Conservation (phyloP, 2,797 vertebrate genomes). For the Pipistrellus kuhlii region DNA sequence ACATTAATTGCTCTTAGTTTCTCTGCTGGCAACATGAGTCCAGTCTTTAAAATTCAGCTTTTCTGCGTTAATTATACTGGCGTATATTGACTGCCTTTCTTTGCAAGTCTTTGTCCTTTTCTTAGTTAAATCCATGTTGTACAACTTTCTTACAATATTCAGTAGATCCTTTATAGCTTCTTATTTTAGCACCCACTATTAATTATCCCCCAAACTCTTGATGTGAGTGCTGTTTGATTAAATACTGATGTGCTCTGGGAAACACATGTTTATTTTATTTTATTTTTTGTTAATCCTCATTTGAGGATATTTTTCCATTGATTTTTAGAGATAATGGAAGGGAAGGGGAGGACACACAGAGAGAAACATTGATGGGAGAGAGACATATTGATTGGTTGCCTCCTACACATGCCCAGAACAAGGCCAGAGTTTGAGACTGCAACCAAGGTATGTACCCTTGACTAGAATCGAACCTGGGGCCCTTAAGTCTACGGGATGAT, state of each 20-base stretch:
- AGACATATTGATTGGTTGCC: too few species aligned
- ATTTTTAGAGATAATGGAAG: too few species aligned
- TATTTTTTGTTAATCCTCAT: too few species aligned
- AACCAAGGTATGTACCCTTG: too few species aligned
- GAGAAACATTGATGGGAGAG: too few species aligned
- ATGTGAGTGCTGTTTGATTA: neutral
- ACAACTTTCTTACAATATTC: neutral
- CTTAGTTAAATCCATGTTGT: neutral
- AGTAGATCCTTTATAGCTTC: neutral
- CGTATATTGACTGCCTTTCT: neutral
- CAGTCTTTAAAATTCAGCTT: neutral
- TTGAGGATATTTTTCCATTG: too few species aligned
- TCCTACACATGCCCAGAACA: too few species aligned
- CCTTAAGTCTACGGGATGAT: too few species aligned
- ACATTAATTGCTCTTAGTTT: neutral
- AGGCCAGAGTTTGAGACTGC: too few species aligned
- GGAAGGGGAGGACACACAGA: too few species aligned
- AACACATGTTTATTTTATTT: neutral
- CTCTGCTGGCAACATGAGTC: neutral
- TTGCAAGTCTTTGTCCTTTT: conserved; percentile 12
- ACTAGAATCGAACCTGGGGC: too few species aligned
- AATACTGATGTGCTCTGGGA: neutral
- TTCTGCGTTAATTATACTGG: neutral
- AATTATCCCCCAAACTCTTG: neutral
- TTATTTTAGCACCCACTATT: neutral